Conservation (phyloP, 2,113 vertebrate genomes). For the Anser cygnoides region DNA sequence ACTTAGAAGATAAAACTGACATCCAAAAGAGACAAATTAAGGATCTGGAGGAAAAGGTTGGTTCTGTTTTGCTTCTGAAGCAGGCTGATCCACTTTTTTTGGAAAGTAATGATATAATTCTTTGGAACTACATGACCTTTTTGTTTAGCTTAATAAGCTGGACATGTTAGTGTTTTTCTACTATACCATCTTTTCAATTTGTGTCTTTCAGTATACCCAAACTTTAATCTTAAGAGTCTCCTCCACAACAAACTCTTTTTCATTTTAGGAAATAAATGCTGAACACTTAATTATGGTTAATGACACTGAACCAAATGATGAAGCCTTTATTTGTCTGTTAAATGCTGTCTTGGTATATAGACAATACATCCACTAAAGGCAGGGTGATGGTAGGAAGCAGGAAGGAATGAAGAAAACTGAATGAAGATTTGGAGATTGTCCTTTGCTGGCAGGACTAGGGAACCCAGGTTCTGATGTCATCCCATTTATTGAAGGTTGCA, state of each 20-base stretch:
- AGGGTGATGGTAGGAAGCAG: background rate
- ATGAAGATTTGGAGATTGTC: background rate
- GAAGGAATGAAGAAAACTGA: background rate
- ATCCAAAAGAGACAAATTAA: slow-evolving; percentile 99
- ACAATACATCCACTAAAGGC: background rate
- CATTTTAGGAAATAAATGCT: background rate
- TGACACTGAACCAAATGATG: background rate
- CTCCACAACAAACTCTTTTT: background rate
- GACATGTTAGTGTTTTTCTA: background rate
- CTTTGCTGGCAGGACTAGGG: background rate
- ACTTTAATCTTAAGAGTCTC: background rate
- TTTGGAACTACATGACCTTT: background rate
- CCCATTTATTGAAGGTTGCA: background rate
- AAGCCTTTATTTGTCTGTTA: background rate
- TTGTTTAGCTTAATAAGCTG: background rate
- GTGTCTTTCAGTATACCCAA: background rate
- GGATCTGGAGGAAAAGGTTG: slow-evolving; percentile 97
- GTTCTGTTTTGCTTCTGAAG: slow-evolving; percentile 35
- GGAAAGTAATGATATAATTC: background rate
- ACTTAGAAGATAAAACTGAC: slow-evolving; percentile 98
- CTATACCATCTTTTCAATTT: background rate
- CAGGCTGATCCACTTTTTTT: background rate
- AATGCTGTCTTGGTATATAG: background rate
- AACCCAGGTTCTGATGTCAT: background rate
- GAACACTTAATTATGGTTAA: background rate